phyloP scores from a whole-genome alignment of 1,140 invertebrate species.

The Hyles euphorbiae region DNA sequence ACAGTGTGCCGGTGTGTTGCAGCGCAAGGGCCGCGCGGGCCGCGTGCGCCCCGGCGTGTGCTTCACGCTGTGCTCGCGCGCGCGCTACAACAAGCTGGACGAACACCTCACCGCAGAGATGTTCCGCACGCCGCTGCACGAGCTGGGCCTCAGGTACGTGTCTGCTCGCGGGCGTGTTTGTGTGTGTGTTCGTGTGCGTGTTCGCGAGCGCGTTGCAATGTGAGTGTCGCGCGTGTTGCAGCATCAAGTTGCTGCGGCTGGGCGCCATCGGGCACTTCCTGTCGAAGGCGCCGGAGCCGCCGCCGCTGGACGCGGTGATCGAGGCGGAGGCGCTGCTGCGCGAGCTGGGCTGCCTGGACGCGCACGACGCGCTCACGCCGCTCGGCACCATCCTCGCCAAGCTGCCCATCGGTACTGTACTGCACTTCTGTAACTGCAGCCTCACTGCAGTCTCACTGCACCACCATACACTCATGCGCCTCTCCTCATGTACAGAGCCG shows the following conservation, averaged over 20 bases:
- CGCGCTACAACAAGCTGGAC: constrained; percentile 85
- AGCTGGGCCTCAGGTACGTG: constrained; percentile 83
- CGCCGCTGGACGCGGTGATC: constrained; percentile 95
- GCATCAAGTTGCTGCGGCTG: constrained; percentile 87
- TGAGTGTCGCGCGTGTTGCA: constrained; percentile 15
- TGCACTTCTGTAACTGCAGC: background rate
- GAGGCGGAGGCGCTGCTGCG: constrained; percentile 86
- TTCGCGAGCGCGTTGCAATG: no score
- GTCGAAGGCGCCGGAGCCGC: constrained; percentile 94
- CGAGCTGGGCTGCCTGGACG: constrained; percentile 93
- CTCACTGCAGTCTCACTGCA: background rate
- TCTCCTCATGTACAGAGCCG: constrained; percentile 78
- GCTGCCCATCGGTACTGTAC: constrained; percentile 81
- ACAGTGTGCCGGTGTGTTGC: constrained; percentile 24
- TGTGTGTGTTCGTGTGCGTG: no score
- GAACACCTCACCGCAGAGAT: constrained; percentile 97
- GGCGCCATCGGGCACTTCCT: constrained; percentile 95
- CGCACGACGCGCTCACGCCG: constrained; percentile 90
- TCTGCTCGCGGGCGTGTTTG: no score
- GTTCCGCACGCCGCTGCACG: constrained; percentile 95
- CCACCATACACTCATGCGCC: background rate
- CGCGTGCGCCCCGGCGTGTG: constrained; percentile 91
- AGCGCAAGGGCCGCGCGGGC: constrained; percentile 92
- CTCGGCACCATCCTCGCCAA: constrained; percentile 94
- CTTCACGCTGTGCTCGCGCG: constrained; percentile 90